These are phyloP conservation scores for Sarcophaga caerulescens DNA, from an alignment of 2,888 invertebrate species.

Conservation along the genomic window DNA sequence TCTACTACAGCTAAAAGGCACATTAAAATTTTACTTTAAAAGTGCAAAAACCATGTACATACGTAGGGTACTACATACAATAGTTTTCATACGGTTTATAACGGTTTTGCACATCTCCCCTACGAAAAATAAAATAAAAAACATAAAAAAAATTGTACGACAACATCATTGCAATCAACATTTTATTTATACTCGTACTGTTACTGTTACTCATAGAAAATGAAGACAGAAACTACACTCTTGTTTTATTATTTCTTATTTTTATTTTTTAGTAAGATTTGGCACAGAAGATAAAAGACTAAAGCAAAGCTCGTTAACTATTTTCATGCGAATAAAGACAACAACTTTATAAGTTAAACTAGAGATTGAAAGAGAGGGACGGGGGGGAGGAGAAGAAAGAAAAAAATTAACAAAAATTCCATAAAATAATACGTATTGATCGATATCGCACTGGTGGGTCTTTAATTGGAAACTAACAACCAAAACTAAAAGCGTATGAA, in stretches of 20 bases:
- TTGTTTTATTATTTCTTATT: constrained; percentile 4
- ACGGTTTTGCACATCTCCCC: not conserved
- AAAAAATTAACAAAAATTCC: not conserved
- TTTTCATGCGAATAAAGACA: constrained; percentile 32
- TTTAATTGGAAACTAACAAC: constrained; percentile 51
- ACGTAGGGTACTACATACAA: not conserved
- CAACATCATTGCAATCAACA: constrained; percentile 22
- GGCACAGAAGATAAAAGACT: constrained; percentile 46
- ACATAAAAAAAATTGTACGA: not conserved
- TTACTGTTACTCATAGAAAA: not conserved
- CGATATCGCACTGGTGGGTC: constrained; percentile 61
- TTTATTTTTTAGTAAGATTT: constrained; percentile 28
- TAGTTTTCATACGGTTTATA: not conserved
- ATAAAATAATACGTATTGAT: constrained; percentile 51
- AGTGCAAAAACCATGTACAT: too few relatives aligned
- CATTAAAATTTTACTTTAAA: too few relatives aligned
- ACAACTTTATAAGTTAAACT: constrained; percentile 30
- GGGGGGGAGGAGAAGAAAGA: too few relatives aligned
- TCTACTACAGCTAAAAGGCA: too few relatives aligned
- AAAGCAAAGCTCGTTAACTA: constrained; percentile 48
- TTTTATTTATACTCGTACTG: not conserved
- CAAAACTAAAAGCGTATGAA: not conserved
- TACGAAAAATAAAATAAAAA: too few relatives aligned
- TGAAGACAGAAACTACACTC: constrained; percentile 7
- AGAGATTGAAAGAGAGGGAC: not conserved